Conservation (phyloP, 2,113 vertebrate genomes). For the Chamaea fasciata region DNA sequence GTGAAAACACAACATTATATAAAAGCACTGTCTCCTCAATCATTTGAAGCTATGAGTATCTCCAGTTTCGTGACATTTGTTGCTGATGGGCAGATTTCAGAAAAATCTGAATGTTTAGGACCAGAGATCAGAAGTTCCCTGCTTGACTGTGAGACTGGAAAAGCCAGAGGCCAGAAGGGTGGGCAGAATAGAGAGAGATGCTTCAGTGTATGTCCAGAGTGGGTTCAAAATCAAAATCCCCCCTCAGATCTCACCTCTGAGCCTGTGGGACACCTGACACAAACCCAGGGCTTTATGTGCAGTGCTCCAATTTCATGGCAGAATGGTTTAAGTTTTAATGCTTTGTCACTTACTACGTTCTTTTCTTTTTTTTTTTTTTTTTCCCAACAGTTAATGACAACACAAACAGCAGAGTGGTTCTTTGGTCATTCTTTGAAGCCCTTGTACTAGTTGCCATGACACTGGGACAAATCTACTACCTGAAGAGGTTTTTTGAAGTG, state of each 20-base stretch:
- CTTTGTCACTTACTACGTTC: background rate
- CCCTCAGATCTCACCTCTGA: background rate
- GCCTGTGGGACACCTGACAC: background rate
- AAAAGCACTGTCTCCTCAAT: background rate
- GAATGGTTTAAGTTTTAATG: background rate
- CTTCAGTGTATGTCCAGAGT: accelerated
- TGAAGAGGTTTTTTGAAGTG: constrained; percentile 99
- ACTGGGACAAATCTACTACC: constrained; percentile 99
- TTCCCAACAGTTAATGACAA: constrained; percentile 91
- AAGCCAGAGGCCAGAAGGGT: background rate
- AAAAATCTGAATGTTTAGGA: background rate
- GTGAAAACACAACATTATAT: background rate
- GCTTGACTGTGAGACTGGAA: background rate
- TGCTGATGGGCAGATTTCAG: background rate
- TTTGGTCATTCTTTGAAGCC: constrained; percentile 99
- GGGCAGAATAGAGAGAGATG: background rate
- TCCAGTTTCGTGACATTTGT: background rate
- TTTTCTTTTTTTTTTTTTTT: background rate
- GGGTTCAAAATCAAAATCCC: background rate
- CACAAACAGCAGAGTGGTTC: constrained; percentile 99
- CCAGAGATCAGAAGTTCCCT: background rate
- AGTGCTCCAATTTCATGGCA: background rate
- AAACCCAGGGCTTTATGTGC: background rate
- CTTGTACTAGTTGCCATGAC: constrained; percentile 99
- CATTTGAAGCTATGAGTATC: background rate